A percentile compares a stretch with the other conserved stretches of the same genome.
Evolutionary conservation across 1,140 invertebrate genomes (phyloP).

Genomic region (Drosophila micromelanica): DNA sequence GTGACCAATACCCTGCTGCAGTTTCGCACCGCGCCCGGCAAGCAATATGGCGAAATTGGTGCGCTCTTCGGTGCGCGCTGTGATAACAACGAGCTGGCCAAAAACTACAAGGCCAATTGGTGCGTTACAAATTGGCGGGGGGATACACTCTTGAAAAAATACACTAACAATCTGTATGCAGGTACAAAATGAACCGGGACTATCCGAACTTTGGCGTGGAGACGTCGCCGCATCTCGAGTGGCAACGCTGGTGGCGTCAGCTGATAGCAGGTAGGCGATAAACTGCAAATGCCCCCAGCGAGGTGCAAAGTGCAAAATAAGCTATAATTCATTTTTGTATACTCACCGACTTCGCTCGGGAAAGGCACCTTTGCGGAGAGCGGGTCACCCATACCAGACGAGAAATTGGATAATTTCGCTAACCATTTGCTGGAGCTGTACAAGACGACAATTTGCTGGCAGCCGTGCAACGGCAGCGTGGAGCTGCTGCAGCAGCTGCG

Average conservation of each 20-base stretch:
- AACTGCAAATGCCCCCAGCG: constrained; percentile 3
- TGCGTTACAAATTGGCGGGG: constrained; percentile 62
- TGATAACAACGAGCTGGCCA: constrained; percentile 86
- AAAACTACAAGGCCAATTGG: constrained; percentile 88
- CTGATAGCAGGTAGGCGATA: constrained; percentile 70
- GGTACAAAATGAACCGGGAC: constrained; percentile 86
- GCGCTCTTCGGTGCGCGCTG: constrained; percentile 88
- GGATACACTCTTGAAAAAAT: not conserved
- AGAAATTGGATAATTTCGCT: constrained; percentile 86
- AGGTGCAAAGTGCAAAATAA: constrained; percentile 36
- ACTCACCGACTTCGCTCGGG: not conserved
- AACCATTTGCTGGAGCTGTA: constrained; percentile 88
- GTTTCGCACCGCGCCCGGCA: constrained; percentile 88
- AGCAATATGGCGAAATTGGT: constrained; percentile 90
- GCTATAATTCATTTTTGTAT: not conserved
- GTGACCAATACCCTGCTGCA: constrained; percentile 93
- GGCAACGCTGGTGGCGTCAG: constrained; percentile 92
- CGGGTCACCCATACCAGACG: constrained; percentile 78
- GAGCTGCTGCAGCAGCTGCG: constrained; percentile 88
- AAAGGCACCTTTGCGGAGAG: constrained; percentile 77
- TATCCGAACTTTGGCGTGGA: constrained; percentile 93
- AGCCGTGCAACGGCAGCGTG: constrained; percentile 87
- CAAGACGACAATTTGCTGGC: constrained; percentile 89
- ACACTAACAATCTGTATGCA: constrained; percentile 3
- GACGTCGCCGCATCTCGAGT: constrained; percentile 86